Conservation (phyloP, 2,888 invertebrate species). For the Drosophila helvetica region DNA sequence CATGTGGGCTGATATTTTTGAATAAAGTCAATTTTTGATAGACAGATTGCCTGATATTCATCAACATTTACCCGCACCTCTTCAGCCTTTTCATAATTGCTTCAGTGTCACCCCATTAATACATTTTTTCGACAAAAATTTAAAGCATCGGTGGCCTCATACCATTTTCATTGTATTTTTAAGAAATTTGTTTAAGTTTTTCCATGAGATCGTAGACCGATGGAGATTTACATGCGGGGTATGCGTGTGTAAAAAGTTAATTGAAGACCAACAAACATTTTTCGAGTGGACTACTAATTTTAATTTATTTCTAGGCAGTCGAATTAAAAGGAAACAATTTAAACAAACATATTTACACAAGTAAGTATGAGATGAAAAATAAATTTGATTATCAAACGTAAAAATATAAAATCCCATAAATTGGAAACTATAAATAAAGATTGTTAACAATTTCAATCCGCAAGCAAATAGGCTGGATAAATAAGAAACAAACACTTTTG, state of each 20-base stretch:
- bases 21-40: constrained; percentile 50
- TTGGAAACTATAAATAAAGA: neutral
- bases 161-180: constrained; percentile 12
- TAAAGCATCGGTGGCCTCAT: neutral
- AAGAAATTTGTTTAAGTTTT: neutral
- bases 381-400: no score
- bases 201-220: neutral
- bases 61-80: constrained; percentile 36
- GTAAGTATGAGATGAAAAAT: neutral
- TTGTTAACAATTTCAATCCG: neutral
- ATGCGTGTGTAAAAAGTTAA: constrained; percentile 48
- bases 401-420: neutral
- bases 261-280: constrained; percentile 50
- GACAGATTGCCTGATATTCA: constrained; percentile 40
- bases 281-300: neutral
- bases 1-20: constrained; percentile 22
- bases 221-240: neutral
- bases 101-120: constrained; percentile 31
- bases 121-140: constrained; percentile 14
- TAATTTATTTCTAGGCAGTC: neutral
- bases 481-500: neutral
- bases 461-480: neutral
- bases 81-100: constrained; percentile 38
- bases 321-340: neutral
- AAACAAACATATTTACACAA: neutral